Percentiles rank a stretch among this genome's conserved stretches.
Conservation (phyloP, 2,888 invertebrate species). For the Stictocephala bisonia region DNA sequence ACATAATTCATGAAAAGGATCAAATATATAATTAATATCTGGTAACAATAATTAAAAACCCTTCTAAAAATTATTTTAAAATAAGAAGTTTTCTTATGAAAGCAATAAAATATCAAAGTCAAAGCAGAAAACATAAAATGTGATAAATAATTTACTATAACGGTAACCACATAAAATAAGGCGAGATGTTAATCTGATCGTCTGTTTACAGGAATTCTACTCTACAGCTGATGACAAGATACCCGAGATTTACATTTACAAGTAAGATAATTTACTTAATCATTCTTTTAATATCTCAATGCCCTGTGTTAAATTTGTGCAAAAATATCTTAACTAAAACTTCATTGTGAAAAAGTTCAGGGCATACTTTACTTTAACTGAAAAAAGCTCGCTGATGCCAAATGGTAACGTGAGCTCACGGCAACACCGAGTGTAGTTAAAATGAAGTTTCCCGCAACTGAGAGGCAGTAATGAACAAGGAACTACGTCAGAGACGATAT, state of each 20-base stretch:
- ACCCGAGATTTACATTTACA: constrained; percentile 18
- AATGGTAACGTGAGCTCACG: constrained; percentile 26
- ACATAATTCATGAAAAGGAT: no score
- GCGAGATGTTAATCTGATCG: constrained; percentile 23
- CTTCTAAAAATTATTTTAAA: no score
- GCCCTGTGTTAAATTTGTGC: constrained; percentile 39
- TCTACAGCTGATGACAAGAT: constrained; percentile 28
- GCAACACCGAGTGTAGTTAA: not conserved
- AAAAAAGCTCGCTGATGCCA: no score
- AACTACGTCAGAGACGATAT: constrained; percentile 39
- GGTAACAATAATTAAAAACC: no score
- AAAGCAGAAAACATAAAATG: no score
- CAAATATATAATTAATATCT: no score
- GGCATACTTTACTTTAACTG: constrained; percentile 13
- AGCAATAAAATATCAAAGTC: no score
- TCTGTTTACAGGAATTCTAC: constrained; percentile 23
- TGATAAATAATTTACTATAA: no score
- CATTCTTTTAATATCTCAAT: constrained; percentile 17
- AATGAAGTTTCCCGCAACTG: no score
- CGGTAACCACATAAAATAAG: constrained; percentile 26
- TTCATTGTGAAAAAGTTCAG: not conserved
- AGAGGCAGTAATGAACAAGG: constrained; percentile 40
- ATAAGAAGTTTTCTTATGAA: no score
- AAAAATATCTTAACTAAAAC: constrained; percentile 39
- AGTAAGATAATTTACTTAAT: not conserved